phyloP scores from a whole-genome alignment of 2,113 vertebrate species.

The Rhynchopsitta pachyrhyncha region DNA sequence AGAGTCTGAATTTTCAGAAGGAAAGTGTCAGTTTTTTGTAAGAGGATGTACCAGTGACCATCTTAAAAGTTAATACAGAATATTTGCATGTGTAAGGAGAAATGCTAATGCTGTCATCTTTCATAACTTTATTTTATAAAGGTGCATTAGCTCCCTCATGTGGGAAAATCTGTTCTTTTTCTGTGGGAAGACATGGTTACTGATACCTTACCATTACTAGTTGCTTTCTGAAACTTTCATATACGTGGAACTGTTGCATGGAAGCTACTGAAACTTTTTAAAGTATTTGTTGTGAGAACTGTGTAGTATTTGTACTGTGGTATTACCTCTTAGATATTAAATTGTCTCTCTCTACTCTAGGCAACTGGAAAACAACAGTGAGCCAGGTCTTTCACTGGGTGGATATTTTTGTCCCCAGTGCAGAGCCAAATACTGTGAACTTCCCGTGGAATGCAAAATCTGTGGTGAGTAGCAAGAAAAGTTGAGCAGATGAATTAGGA shows the following conservation, averaged over 20 bases:
- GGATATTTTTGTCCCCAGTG: conserved; percentile 97
- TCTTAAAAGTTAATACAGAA: neutral
- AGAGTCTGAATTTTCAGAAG: neutral
- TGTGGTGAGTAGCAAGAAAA: conserved; percentile 83
- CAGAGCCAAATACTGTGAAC: conserved; percentile 91
- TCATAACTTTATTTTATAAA: neutral
- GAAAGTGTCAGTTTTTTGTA: neutral
- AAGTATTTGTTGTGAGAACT: neutral
- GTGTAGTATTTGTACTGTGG: neutral
- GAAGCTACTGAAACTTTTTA: neutral
- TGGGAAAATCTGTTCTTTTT: neutral
- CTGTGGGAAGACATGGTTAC: neutral
- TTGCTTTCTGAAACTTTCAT: neutral
- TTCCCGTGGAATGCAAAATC: conserved; percentile 97
- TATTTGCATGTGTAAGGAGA: neutral
- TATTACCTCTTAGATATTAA: neutral
- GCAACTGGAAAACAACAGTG: conserved; percentile 85
- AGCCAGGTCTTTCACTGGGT: conserved; percentile 84
- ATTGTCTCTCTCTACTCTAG: conserved; percentile 60
- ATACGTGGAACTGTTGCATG: rapidly evolving
- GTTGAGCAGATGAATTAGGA: neutral
- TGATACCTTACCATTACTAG: rapidly evolving
- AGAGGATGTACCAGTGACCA: rapidly evolving
- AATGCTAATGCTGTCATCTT: neutral
- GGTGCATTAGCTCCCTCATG: neutral